Evolutionary conservation across 2,888 invertebrate species (phyloP).

Genomic region (Salpingus planirostris): DNA sequence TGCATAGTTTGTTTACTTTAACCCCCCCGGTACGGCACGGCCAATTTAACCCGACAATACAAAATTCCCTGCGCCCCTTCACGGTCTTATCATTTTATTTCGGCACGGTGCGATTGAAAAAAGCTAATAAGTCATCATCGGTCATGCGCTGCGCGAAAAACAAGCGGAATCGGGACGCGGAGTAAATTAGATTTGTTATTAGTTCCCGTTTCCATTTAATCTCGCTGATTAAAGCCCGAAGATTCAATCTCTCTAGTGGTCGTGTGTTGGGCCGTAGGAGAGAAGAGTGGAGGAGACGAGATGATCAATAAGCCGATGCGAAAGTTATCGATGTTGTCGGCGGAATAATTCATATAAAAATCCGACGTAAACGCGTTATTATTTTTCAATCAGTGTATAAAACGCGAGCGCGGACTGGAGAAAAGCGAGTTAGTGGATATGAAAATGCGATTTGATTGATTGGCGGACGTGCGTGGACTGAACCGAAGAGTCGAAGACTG

Average conservation of each 20-base stretch:
- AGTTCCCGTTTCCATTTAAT: slow-evolving; percentile 15
- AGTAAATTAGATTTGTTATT: slow-evolving; percentile 16
- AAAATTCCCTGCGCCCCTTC: no score
- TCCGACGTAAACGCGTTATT: slow-evolving; percentile 38
- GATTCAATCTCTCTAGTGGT: slow-evolving; percentile 16
- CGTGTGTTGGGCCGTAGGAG: no score
- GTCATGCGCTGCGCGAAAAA: no score
- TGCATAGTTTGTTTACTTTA: slow-evolving; percentile 28
- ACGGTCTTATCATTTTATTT: no score
- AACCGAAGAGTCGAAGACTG: slow-evolving; percentile 5
- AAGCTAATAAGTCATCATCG: no score
- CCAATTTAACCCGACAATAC: no score
- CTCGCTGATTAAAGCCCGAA: slow-evolving; percentile 16
- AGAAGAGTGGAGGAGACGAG: slow-evolving; percentile 9
- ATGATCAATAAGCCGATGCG: slow-evolving; percentile 27
- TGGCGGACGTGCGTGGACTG: slow-evolving; percentile 27
- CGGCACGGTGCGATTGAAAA: no score
- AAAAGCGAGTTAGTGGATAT: slow-evolving; percentile 38
- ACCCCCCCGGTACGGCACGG: no score
- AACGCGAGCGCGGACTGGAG: slow-evolving; percentile 30
- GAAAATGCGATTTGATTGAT: slow-evolving; percentile 39
- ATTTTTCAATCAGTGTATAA: slow-evolving; percentile 41
- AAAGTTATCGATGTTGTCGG: slow-evolving; percentile 34
- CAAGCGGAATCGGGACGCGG: no score
- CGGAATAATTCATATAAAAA: slow-evolving; percentile 36